Base-by-base conservation (phyloP, 2,888 invertebrate genomes). In the Andrena trimmerana region DNA sequence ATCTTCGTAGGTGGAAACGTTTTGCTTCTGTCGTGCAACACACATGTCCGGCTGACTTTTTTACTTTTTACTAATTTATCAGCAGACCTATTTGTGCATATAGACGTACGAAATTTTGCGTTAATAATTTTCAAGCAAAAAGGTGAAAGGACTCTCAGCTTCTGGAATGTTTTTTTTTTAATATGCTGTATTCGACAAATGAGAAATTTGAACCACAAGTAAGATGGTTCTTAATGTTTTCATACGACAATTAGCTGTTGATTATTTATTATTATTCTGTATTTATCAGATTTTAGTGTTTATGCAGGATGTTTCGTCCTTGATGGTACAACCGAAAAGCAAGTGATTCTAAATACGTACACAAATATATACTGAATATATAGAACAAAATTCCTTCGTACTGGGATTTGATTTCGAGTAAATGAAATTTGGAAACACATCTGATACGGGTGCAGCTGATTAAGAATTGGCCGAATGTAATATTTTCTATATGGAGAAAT, bases 31-130 rank as follows among this genome's bases (percentile, higher is more conserved):
- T 31, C 27, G 48, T 54, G 36, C 29, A 29, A 52, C 59, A 31
- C 33, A 59, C 27, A 57, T 3, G n/a, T 63, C 54, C 16, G 13
- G 2, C 31, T 77, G 10, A 24, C 65, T 27, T 24, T 24, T 76
- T 27, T 4, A 36, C 29, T 42, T 42, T 42, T 16, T 42, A 42
- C 13, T 42, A 1, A 57, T 66, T 59, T 77, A 0, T 66, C 2
- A 69, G 48, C 48, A 59, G 16, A 27, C 13, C 31, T 59, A 31
- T 70, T 70, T 76, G 52, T 76, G 62, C 2, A 69, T 63, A 77
- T 20, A 33, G 36, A 66, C 16, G 65, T 71, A 27, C 50, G 42
- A 54, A 42, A 42, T 1, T 16, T 31, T 50, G 65, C 24, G 52
- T 29, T 20, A 3, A 5, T 62, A 29, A 31, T 8, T 29, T 52